Evolutionary conservation across 2,888 invertebrate genomes (phyloP), one percentile per base, ranked within the genome.

Genomic region (Melikaiella ostensackeni): DNA sequence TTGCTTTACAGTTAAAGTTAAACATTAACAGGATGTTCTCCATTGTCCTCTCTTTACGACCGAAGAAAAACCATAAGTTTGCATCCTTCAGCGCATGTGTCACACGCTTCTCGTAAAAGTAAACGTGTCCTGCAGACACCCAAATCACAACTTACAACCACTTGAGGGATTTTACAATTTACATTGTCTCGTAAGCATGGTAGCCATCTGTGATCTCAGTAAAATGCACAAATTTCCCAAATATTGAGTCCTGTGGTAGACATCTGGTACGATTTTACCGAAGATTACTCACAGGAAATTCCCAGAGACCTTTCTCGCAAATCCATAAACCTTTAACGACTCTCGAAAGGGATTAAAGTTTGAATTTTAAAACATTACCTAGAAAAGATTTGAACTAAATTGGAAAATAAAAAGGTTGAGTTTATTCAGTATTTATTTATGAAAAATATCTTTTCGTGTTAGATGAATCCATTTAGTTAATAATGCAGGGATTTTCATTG

Each of bases 71-170:
- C 46, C 66, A 46, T 46, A 46, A 66, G 66, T 24, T 66, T 55
- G 55, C 55, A 55, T 55, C 70, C 50, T 50, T 50, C 50, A 70
- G 30, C 46, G 30, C 50, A 50, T 50, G 19, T 70, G 70, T 50
- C 70, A 50, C 70, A 70, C 21, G 27, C 24, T 50, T 66, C 42
- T 66, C 66, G 42, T 66, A 66, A 66, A 66, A 66, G 42, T 66
- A 42, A 66, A 66, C 19, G 46, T 66, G 66, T 46, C 42, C 19
- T 27, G 42, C 46, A 66, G 27, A 50, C 50, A 46, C 11, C 24
- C 21, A 16, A 42, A 13, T 35, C 21, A 64, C 38, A 64, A 42
- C 21, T 59, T 42, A 35, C 46, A 66, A 19, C 19, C 27, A 66
- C 50, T 50, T n/a, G 33, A 66, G 16, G n/a, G 11, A n/a, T 66